Base-by-base conservation (phyloP, 2,888 invertebrate genomes). In the Drosophila vallismaia region DNA sequence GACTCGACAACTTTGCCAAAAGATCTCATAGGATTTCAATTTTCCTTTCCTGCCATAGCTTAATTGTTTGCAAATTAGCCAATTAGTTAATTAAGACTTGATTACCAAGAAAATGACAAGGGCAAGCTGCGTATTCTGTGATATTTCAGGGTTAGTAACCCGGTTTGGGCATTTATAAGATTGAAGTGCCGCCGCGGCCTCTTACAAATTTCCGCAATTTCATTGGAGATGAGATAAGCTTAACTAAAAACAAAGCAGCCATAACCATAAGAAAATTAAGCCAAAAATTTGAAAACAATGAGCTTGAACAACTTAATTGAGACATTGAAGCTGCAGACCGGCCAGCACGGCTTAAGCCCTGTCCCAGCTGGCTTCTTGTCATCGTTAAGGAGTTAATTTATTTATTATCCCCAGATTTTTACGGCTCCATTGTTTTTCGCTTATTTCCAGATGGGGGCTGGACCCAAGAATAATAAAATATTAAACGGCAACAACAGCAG, bases 61-160 rank as follows among this genome's bases (percentile, higher is more conserved):
- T 77, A 77, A 84, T 84, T 84, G 88, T 86, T 88, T 84, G 88
- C 84, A 84, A 84, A 88, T 84, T 83, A 84, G 83, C 75, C 79
- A 86, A 88, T 84, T 88, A 84, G 88, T 76, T 79, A 79, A 88
- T 86, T 86, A 86, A 70, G 77, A 64, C 58, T 64, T 70, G 56
- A 68, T 77, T 82, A 76, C 66, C 68, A 66, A 53, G 71, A 75
- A 71, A 82, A 75, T 71, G 73, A 58, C 60, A 68, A 68, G 64
- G 49, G 45, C 64, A 42, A 14, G 24, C 12, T 4, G 28, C 19
- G 19, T 33, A 28, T 38, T 40, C 44, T 44, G 28, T 9, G 12
- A 59, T 46, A 14, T n/a, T 45, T 26, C 19, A 40, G 50, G 74
- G 70, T 79, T 55, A 71, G 49, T 66, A 74, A 70, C 64, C 74